Base-by-base conservation (phyloP, 92 coral and sea anemone species). In the Plumapathes pennacea region DNA sequence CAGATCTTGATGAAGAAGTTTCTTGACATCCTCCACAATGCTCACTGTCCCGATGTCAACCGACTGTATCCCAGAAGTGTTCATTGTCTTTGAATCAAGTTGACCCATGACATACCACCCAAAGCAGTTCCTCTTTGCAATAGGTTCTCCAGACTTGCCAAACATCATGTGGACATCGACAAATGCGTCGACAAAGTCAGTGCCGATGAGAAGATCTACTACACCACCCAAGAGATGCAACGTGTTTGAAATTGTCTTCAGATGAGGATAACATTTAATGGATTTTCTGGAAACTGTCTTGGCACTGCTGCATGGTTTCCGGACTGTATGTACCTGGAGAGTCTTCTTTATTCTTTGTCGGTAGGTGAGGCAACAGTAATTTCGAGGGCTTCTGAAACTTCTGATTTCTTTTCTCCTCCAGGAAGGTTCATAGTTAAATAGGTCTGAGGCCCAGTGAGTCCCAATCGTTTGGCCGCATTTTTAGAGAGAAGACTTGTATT, bases 361-460 rank as follows among this genome's bases (percentile, higher is more conserved):
- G 52, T 11, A 2, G 39, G 15, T 4, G 86, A 38, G 0, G 20
- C 62, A 27, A 85, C 44, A 1, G 58, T 65, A 8, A 72, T 27
- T 6, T 71, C 49, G 25, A 77, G 8, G 0, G 45, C 71, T 55
- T 33, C 74, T 74, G 37, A 74, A 65, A 38, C 59, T 52, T 46
- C 53, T 73, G 57, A 33, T n/a, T 42, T 54, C 29, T 56, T 42
- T 17, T 37, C 37, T 42, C 80, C 80, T 39, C 84, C 76, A 3
- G 89, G 80, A 9, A 83, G 70, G 46, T 83, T 76, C 84, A 82
- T 82, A 7, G 77, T 82, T 22, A 82, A 57, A 38, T 82, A 68
- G 2, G 74, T 82, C 10, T 57, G 38, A 6, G 66, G 37, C 21
- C 84, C 84, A 26, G 45, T 23, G 25, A 83, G 44, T 4, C 74